These are phyloP conservation scores for Manacus vitellinus DNA, from an alignment of 2,113 vertebrate genomes.

Conservation along the genomic window DNA sequence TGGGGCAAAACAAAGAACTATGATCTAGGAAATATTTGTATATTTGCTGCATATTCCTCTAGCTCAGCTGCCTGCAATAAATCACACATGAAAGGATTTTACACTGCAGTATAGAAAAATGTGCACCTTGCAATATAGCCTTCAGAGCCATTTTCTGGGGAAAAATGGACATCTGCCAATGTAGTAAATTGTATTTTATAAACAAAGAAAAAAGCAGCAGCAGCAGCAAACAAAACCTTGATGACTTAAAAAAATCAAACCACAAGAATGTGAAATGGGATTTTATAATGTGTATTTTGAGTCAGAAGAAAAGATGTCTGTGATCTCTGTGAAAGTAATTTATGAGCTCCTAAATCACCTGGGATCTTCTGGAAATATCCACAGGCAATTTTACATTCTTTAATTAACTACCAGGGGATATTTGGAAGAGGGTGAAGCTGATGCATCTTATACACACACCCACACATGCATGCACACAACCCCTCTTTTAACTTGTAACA, in stretches of 20 bases:
- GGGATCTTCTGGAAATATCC: constrained; percentile 33
- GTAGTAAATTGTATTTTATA: background rate
- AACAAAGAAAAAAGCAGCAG: background rate
- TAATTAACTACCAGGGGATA: constrained; percentile 30
- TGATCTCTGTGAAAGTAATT: background rate
- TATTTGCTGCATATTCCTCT: background rate
- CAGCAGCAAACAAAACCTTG: background rate
- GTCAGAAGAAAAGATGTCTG: background rate
- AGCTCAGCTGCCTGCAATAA: background rate
- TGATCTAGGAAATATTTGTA: background rate
- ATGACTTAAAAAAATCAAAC: background rate
- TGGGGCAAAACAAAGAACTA: background rate
- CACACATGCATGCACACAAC: background rate
- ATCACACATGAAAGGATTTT: background rate
- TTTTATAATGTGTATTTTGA: background rate
- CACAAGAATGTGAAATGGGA: background rate
- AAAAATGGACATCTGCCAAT: background rate
- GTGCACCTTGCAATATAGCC: background rate
- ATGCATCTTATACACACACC: background rate
- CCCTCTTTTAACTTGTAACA: background rate
- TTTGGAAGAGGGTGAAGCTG: background rate
- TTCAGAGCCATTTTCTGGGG: background rate
- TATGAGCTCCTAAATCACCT: background rate
- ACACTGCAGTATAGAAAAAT: background rate
- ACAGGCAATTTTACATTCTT: background rate